Conservation (phyloP, 2,113 vertebrate species). For the Platysternon megacephalum region DNA sequence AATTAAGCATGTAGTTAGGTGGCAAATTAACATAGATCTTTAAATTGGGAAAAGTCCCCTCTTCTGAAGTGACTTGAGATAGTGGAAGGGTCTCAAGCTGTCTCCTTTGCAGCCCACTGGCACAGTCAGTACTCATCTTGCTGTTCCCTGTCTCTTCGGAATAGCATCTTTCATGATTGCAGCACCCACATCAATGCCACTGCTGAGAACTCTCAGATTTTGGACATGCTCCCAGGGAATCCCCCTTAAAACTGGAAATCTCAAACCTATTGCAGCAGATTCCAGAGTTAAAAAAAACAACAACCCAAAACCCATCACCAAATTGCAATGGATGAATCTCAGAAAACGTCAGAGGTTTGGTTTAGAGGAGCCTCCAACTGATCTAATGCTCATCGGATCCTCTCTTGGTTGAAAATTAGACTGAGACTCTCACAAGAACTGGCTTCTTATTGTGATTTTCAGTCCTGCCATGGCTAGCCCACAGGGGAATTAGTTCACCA, state of each 20-base stretch:
- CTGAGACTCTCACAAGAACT: constrained; percentile 48
- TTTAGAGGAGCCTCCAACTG: constrained; percentile 1
- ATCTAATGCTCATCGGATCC: constrained; percentile 36
- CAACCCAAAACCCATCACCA: neutral
- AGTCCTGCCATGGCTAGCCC: constrained; percentile 41
- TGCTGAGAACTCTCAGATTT: constrained; percentile 15
- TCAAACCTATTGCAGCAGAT: neutral
- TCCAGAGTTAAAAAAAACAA: neutral
- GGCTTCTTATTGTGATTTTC: constrained; percentile 47
- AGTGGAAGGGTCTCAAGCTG: neutral
- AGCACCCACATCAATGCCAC: neutral
- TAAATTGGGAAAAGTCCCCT: neutral
- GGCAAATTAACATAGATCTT: neutral
- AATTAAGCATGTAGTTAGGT: constrained; percentile 9
- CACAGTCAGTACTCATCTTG: neutral
- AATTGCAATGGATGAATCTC: neutral
- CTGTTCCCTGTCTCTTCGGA: neutral
- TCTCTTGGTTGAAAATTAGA: constrained; percentile 56
- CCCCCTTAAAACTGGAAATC: neutral
- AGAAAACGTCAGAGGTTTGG: neutral
- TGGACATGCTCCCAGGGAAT: constrained; percentile 26
- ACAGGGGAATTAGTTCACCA: constrained; percentile 58
- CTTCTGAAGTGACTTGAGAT: constrained; percentile 13
- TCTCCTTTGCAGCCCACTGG: constrained; percentile 5
- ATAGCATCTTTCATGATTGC: neutral